These are phyloP conservation scores for Gracilinanus agilis DNA, from an alignment of 2,113 vertebrate genomes.

Conservation along the genomic window DNA sequence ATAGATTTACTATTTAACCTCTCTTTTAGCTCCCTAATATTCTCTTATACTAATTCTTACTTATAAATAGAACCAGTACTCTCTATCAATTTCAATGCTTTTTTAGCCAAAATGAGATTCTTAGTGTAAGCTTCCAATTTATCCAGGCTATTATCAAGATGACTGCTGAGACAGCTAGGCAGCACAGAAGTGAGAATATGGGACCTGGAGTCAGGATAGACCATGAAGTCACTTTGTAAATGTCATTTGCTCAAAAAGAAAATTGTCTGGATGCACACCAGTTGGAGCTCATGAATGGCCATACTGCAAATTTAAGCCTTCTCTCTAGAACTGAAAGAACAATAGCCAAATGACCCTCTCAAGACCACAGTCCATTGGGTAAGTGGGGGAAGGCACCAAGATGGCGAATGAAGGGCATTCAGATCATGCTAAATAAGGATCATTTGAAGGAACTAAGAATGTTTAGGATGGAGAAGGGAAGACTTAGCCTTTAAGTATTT, in stretches of 20 bases:
- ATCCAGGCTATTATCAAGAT: not conserved
- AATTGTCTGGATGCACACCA: not conserved
- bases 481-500: not conserved
- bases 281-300: not conserved
- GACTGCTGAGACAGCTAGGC: no score
- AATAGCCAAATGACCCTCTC: not conserved
- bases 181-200: no score
- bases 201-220: no score
- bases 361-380: not conserved
- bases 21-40: not conserved
- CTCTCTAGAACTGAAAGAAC: not conserved
- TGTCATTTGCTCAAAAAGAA: no score
- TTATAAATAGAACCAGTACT: slow-evolving; percentile 12
- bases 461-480: not conserved
- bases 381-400: not conserved
- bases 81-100: not conserved
- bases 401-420: not conserved
- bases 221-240: no score
- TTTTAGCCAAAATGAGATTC: slow-evolving; percentile 16
- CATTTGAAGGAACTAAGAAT: not conserved
- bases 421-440: not conserved
- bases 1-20: not conserved
- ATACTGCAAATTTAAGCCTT: not conserved
- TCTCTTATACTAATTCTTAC: slow-evolving; percentile 5
- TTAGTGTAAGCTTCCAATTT: not conserved